Evolutionary conservation across 2,113 vertebrate genomes (phyloP), one percentile per base, ranked within the genome.

Genomic region (Tupaia chinensis): DNA sequence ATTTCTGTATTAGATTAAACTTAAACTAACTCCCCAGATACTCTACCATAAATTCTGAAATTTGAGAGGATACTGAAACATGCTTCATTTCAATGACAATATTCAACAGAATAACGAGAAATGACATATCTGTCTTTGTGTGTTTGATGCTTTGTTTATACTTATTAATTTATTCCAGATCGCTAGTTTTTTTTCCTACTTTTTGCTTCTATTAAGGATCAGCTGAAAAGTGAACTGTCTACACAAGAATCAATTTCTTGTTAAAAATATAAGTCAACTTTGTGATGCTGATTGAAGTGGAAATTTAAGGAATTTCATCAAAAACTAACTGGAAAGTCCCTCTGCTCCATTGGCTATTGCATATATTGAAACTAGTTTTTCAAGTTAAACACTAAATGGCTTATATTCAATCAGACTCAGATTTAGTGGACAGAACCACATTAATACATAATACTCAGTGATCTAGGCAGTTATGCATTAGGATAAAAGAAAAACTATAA

Each of bases 191-290:
- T 74, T 87, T 85, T 87, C 27, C 20, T 79, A n/a, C 80, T 87
- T 65, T 10, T 69, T 95, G 20, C 27, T 95, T 65, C 20, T 56
- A 76, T 79, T 94, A 78, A 96, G 72, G 7, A 63, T 70, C 25
- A 96, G 27, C 78, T 86, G 44, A 69, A 85, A 90, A 95, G 27
- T 54, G 65, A 92, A 54, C 22, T 61, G 1, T 95, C 66, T 87
- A 19, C 72, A 86, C 15, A 77, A 86, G 73, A 76, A 94, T 82
- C 65, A 79, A 78, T 93, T 97, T 96, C 86, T 92, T 93, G 16
- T 70, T 94, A 95, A 68, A 25, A 68, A 82, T 14, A 22, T 80
- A 63, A 76, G 15, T 88, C 81, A 96, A 29, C 60, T 88, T 66
- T 34, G 86, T 83, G 92, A 74, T 86, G 54, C 32, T 83, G 83